phyloP scores from a whole-genome alignment of 2,797 vertebrate genomes.

The Scolopax bukidnonensis region DNA sequence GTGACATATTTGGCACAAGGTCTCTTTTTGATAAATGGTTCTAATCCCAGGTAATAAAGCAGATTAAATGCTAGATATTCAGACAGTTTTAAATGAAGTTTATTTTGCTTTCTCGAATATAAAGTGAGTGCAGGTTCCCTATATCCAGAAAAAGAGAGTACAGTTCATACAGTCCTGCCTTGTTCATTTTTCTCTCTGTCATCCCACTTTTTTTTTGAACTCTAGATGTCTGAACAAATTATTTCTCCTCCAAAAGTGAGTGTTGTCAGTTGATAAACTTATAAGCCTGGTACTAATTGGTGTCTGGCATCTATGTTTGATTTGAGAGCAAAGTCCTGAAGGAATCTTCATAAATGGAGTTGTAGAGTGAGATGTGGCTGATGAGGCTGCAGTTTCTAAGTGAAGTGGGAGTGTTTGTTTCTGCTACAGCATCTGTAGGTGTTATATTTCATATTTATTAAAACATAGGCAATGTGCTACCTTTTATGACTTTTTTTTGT shows the following conservation, averaged over 20 bases:
- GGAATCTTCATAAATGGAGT: rapidly evolving
- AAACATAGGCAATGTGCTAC: not conserved
- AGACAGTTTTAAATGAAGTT: not conserved
- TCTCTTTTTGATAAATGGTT: not conserved
- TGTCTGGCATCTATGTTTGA: not conserved
- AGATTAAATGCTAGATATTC: not conserved
- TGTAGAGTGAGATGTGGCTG: not conserved
- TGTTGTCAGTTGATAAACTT: not conserved
- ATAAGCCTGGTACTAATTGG: not conserved
- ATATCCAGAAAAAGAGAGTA: not conserved
- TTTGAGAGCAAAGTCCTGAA: not conserved
- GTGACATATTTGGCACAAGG: not conserved
- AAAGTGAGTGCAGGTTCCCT: not conserved
- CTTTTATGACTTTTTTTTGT: not conserved
- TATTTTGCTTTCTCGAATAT: not conserved
- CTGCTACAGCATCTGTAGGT: not conserved
- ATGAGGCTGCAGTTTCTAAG: not conserved
- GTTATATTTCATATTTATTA: not conserved
- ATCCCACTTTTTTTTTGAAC: not conserved
- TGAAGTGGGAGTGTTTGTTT: not conserved
- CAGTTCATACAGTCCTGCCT: not conserved
- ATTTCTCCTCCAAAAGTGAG: not conserved
- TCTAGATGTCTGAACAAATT: not conserved
- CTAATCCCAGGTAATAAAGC: not conserved
- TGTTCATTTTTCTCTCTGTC: not conserved